Conservation (phyloP, 2,797 vertebrate species). For the Coilia nasus region DNA sequence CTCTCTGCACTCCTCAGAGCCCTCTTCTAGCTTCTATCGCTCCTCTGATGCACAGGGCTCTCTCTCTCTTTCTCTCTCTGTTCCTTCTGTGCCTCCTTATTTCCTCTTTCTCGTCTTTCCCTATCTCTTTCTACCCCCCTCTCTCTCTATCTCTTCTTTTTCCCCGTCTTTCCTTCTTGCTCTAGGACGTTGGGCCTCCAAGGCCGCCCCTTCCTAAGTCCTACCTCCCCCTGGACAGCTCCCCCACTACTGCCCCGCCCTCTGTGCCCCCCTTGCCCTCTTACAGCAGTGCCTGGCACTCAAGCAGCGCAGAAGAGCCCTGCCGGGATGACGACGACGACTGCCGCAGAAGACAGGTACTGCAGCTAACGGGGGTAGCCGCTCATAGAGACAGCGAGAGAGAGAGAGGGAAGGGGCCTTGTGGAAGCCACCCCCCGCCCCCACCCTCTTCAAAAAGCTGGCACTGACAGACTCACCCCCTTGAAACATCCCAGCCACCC, state of each 20-base stretch:
- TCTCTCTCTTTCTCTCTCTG: constrained; percentile 55
- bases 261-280: constrained; percentile 79
- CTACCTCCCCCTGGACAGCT: constrained; percentile 90
- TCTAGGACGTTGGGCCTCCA: constrained; percentile 91
- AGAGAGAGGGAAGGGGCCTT: background rate
- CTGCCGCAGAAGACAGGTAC: constrained; percentile 84
- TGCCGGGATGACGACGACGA: constrained; percentile 71
- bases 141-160: constrained; percentile 29
- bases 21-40: constrained; percentile 58
- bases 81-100: constrained; percentile 73
- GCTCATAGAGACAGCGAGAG: background rate
- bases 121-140: constrained; percentile 27
- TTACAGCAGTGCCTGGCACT: constrained; percentile 74
- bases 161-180: constrained; percentile 50
- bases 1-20: constrained; percentile 58
- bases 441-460: background rate
- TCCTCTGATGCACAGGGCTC: constrained; percentile 63
- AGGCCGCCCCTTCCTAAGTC: constrained; percentile 95
- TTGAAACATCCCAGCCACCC: background rate
- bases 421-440: constrained; percentile 1
- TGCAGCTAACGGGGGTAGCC: constrained; percentile 5
- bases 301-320: constrained; percentile 62
- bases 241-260: constrained; percentile 81
- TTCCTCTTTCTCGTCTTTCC: constrained; percentile 29
- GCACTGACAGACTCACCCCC: background rate